Conservation (phyloP, 2,888 invertebrate genomes). For the Noctua janthe region DNA sequence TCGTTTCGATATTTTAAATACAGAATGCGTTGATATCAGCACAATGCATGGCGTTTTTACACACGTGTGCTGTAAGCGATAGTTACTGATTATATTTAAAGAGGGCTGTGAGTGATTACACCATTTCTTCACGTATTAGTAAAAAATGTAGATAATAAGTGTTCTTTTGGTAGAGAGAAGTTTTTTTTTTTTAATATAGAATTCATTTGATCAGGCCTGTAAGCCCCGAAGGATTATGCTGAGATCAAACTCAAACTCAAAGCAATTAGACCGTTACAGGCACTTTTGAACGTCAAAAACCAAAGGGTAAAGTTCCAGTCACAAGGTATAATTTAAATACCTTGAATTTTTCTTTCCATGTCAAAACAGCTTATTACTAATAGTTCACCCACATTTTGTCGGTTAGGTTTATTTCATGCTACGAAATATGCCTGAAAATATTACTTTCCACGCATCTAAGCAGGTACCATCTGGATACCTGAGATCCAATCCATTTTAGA, state of each 20-base stretch:
- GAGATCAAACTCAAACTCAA: too few species aligned
- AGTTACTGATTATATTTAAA: neutral
- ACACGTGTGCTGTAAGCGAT: neutral
- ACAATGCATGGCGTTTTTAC: neutral
- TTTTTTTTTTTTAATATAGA: too few species aligned
- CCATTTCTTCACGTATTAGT: neutral
- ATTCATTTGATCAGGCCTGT: too few species aligned
- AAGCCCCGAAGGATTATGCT: neutral
- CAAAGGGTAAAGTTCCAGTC: too few species aligned
- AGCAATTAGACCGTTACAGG: too few species aligned
- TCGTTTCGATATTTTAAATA: conserved; percentile 35
- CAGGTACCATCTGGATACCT: neutral
- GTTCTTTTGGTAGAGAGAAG: neutral
- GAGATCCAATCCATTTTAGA: neutral
- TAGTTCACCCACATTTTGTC: neutral
- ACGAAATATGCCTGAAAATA: neutral
- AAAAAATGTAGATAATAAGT: neutral
- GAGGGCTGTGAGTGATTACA: neutral
- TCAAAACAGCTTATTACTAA: too few species aligned
- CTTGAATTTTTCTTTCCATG: too few species aligned
- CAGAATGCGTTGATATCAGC: neutral
- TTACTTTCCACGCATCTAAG: neutral
- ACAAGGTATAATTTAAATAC: too few species aligned
- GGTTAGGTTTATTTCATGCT: neutral
- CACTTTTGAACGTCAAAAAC: too few species aligned